Base-by-base conservation (phyloP, 1,140 invertebrate species). In the Drosophila ironensis region DNA sequence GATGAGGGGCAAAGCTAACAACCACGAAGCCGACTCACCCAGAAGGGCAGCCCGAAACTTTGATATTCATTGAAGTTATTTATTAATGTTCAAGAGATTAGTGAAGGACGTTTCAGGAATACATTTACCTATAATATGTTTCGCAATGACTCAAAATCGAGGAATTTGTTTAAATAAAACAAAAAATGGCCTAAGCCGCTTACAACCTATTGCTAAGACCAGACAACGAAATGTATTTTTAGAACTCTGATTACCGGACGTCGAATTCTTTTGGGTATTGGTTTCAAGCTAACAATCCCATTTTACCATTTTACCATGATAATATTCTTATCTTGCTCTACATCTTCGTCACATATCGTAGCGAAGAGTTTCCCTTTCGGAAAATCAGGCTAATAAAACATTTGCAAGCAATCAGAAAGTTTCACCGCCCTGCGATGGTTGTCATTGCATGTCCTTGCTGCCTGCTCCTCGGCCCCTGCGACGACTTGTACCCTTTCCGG, bases 361-460 rank as follows among this genome's bases (percentile, higher is more conserved):
- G 12, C 4, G 5, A 14, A 16, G 40, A 27, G 11, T 47, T 47
- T 45, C 24, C 16, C 40, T 30, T 47, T 40, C 40, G 24, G 47
- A 60, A 50, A 75, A 68, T 56, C 57, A 66, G 68, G 70, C 80
- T 74, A 73, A 86, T 84, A 84, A 84, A 86, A 84, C 80, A 84
- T 84, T 84, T 78, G 61, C 72, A 78, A 71, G 80, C 78, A 78
- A 84, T 86, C 80, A 78, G 46, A 82, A 68, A 84, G 52, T 86
- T 82, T 71, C 57, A 19, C 30, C 60, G 60, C 60, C 35, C 60
- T 47, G 59, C 64, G 80, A 86, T 74, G 74, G 66, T 57, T 78
- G 78, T 78, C 80, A 67, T 78, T 86, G 80, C 73, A 86, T 86
- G 80, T 86, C 59, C 48, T 50, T 44, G 44, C 44, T 51, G 12